These are phyloP conservation scores for Haliclona indistincta DNA, from an alignment of 37 sponge, comb jelly and placozoan species.

Conservation along the genomic window DNA sequence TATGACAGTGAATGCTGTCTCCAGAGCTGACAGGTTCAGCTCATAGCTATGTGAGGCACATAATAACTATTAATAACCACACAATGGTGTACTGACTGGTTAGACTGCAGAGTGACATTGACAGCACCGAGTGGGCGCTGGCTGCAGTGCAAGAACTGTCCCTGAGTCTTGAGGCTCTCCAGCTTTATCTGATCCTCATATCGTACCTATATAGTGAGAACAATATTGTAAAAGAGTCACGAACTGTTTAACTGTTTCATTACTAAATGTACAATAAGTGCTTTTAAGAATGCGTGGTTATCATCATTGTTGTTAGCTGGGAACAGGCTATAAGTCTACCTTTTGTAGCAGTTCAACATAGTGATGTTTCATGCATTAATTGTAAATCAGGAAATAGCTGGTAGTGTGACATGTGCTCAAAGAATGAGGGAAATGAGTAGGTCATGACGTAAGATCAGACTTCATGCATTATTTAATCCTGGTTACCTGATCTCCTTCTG, in stretches of 20 bases:
- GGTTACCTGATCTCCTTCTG: conserved; percentile 48
- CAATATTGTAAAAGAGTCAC: too few relatives aligned
- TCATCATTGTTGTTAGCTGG: too few relatives aligned
- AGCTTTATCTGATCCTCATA: conserved; percentile 58
- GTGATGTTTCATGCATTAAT: background rate
- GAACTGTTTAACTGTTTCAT: too few relatives aligned
- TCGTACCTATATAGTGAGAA: too few relatives aligned
- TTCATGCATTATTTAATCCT: background rate
- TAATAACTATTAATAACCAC: background rate
- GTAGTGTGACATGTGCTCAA: too few relatives aligned
- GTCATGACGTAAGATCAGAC: too few relatives aligned
- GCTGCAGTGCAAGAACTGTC: conserved; percentile 75
- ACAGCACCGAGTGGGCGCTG: background rate
- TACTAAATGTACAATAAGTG: too few relatives aligned
- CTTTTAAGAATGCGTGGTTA: too few relatives aligned
- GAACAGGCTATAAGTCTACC: background rate
- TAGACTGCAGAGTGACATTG: background rate
- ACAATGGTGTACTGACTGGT: background rate
- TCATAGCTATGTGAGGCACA: conserved; percentile 25
- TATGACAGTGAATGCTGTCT: conserved; percentile 41
- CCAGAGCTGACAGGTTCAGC: conserved; percentile 49
- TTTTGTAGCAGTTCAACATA: background rate
- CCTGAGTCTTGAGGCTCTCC: conserved; percentile 65
- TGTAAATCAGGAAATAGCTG: too few relatives aligned
- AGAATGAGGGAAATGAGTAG: too few relatives aligned